Base-by-base conservation (phyloP, 1,140 invertebrate genomes). In the Lucilia cuprina region DNA sequence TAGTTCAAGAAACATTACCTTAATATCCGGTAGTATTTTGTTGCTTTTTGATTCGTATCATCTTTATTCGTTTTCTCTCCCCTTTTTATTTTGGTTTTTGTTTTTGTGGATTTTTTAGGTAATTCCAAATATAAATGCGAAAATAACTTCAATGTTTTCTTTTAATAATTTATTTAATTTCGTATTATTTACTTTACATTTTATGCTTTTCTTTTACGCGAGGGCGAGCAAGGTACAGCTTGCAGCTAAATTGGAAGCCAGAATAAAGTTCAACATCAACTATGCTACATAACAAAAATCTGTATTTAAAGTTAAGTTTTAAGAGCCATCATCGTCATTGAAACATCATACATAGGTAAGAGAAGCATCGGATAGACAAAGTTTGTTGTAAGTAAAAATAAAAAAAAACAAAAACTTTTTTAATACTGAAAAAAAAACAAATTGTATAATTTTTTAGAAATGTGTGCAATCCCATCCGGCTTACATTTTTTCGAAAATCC, bases 91-190 rank as follows among this genome's bases (percentile, higher is more conserved):
- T 78, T 47, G 2, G 17, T 19, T 50, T 19, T 49, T 21, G n/a
- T 80, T 14, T 19, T 7, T 50, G n/a, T 8, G 17, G 14, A 2
- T 10, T 49, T 25, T 80, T 25, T n/a, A 50, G 30, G 41, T 49
- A 49, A 80, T 80, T 49, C 14, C 41, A 21, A 47, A 10, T 9
- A 80, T 25, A 80, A 80, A 80, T 19, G 41, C 9, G 35, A 49
- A 80, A 80, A 80, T 80, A 83, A 75, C 70, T 83, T 77, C 13
- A 77, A 30, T 84, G 84, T 83, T 84, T 84, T 84, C 82, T 74
- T 84, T 84, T 83, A 84, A 84, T 84, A 84, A 84, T 83, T 83
- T 83, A 84, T 84, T 84, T 84, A n/a, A 80, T 80, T 80, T 80
- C 41, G 25, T 80, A 49, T 80, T 83, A 84, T 84, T 84, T 84